These are phyloP conservation scores for Sprattus sprattus DNA, from an alignment of 2,113 vertebrate species.

Conservation along the genomic window DNA sequence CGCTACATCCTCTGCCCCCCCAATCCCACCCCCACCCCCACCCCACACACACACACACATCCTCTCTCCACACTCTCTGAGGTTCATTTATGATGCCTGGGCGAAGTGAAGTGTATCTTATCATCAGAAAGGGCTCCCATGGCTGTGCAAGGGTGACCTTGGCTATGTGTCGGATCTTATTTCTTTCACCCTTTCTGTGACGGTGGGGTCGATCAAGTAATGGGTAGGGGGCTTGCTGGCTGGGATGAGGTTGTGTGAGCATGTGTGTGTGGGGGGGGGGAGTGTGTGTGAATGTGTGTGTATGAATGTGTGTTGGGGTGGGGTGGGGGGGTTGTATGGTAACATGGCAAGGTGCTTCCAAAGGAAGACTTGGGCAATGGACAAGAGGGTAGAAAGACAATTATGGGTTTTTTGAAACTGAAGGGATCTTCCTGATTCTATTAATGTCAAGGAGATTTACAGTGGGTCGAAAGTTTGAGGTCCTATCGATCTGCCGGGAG, in stretches of 20 bases:
- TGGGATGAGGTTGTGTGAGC: slow-evolving; percentile 15
- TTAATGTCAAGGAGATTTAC: slow-evolving; percentile 58
- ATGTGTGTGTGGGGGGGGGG: neutral
- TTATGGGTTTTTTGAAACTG: slow-evolving; percentile 26
- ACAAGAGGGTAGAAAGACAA: slow-evolving; percentile 24
- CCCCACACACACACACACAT: neutral
- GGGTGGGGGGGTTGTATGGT: slow-evolving; percentile 15
- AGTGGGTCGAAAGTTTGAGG: slow-evolving; percentile 45
- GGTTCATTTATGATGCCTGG: slow-evolving; percentile 59
- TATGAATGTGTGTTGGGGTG: neutral
- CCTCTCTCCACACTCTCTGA: slow-evolving; percentile 36
- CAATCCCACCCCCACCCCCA: neutral
- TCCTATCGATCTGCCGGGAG: slow-evolving; percentile 57
- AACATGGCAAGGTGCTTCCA: slow-evolving; percentile 21
- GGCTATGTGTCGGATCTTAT: slow-evolving; percentile 60
- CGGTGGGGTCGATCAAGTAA: slow-evolving; percentile 37
- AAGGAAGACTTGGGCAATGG: slow-evolving; percentile 24
- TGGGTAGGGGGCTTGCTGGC: slow-evolving; percentile 15
- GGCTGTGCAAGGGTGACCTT: slow-evolving; percentile 63
- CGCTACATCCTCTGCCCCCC: neutral
- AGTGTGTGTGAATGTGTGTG: neutral
- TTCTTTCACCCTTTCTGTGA: slow-evolving; percentile 48
- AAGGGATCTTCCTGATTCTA: slow-evolving; percentile 52
- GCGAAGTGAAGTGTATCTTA: slow-evolving; percentile 58
- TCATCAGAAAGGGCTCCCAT: slow-evolving; percentile 53